Conservation (phyloP, 2,888 invertebrate genomes). For the Noctua fimbriata region DNA sequence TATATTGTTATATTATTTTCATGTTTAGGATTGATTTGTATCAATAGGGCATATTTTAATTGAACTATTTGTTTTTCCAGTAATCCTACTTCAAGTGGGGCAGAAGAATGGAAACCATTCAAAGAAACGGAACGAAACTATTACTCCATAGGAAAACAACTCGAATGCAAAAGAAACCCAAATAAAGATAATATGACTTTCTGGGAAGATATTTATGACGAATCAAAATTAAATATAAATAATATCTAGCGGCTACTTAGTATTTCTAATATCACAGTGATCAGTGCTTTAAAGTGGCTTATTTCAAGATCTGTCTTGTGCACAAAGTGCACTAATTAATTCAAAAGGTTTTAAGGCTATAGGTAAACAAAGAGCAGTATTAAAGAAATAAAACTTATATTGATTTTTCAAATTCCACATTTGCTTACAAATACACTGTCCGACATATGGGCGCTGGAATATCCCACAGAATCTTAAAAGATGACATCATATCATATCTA, state of each 20-base stretch:
- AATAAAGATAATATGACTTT: constrained; percentile 77
- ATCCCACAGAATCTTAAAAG: constrained; percentile 51
- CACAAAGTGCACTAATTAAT: constrained; percentile 11
- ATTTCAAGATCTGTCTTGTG: constrained; percentile 32
- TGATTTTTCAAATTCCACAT: constrained; percentile 75
- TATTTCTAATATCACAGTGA: not conserved
- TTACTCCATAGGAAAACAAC: constrained; percentile 78
- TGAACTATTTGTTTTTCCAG: constrained; percentile 74
- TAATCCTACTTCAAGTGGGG: constrained; percentile 77
- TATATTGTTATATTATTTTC: not conserved
- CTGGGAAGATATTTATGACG: constrained; percentile 84
- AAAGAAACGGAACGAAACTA: constrained; percentile 77
- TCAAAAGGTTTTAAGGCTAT: constrained; percentile 5
- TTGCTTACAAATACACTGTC: constrained; percentile 76
- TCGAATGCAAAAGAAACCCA: constrained; percentile 74
- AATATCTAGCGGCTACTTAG: not conserved
- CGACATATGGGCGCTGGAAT: constrained; percentile 69
- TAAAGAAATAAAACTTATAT: constrained; percentile 75
- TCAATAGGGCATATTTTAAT: not conserved
- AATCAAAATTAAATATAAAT: constrained; percentile 60
- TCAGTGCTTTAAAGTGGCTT: constrained; percentile 13
- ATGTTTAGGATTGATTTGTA: not conserved
- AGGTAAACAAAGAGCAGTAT: constrained; percentile 63
- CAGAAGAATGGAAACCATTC: constrained; percentile 80
- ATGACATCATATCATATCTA: constrained; percentile 21